These are phyloP conservation scores for Epirrhoe alternata DNA, from an alignment of 2,888 invertebrate species.

Conservation along the genomic window DNA sequence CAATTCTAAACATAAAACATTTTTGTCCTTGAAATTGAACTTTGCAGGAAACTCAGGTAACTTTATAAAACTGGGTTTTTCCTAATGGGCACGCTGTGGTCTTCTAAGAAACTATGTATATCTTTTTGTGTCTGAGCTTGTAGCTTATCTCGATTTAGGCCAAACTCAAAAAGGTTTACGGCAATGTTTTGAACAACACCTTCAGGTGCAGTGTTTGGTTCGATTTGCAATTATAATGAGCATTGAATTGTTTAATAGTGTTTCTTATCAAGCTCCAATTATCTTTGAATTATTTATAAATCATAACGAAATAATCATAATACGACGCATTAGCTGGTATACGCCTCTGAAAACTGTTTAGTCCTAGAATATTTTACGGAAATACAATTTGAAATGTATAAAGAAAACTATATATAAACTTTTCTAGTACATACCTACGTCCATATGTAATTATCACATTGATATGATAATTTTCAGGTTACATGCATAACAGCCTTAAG, in stretches of 20 bases:
- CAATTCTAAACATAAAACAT: background rate
- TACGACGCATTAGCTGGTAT: background rate
- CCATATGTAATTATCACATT: too few species aligned
- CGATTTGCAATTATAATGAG: constrained; percentile 23
- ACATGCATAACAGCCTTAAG: background rate
- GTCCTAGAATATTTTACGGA: too few species aligned
- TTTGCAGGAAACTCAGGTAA: constrained; percentile 1
- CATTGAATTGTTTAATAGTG: constrained; percentile 17
- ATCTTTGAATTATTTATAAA: constrained; percentile 30
- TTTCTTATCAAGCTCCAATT: constrained; percentile 20
- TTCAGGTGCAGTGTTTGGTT: constrained; percentile 11
- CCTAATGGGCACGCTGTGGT: constrained; percentile 17
- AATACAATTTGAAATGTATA: too few species aligned
- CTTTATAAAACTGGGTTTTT: constrained; percentile 22
- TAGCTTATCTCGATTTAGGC: constrained; percentile 20
- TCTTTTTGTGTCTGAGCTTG: constrained; percentile 27
- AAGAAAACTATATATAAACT: too few species aligned
- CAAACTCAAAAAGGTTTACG: constrained; percentile 12
- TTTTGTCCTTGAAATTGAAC: background rate
- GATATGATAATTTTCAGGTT: background rate
- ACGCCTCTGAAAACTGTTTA: too few species aligned
- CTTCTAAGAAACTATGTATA: constrained; percentile 28
- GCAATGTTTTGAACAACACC: constrained; percentile 3
- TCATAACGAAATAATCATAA: constrained; percentile 5
- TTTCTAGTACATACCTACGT: too few species aligned